These are phyloP conservation scores for Spodoptera littoralis DNA, from an alignment of 2,888 invertebrate species.

Conservation along the genomic window DNA sequence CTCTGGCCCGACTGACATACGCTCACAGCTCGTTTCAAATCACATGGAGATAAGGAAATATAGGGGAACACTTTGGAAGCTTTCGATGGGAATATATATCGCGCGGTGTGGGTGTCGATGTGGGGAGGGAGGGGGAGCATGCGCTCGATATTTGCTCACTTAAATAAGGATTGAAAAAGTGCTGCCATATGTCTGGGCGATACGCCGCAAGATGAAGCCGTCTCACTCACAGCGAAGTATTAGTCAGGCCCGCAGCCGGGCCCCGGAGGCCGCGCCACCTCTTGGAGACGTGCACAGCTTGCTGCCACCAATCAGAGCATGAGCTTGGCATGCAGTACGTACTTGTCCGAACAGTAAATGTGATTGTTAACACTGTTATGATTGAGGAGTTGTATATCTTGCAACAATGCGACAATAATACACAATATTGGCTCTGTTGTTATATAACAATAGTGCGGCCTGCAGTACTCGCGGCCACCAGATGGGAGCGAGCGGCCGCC, in stretches of 20 bases:
- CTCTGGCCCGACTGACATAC: too few species aligned
- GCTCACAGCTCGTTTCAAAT: slow-evolving; percentile 13
- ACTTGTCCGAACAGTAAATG: too few species aligned
- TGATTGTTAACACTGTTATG: too few species aligned
- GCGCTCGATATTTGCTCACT: slow-evolving; percentile 47
- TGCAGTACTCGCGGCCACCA: too few species aligned
- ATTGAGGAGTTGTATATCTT: too few species aligned
- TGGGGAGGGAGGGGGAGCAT: background rate
- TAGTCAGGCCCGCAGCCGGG: slow-evolving; percentile 8
- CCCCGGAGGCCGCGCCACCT: background rate
- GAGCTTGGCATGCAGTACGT: too few species aligned
- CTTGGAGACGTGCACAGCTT: too few species aligned
- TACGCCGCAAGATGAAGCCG: slow-evolving; percentile 12
- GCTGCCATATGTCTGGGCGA: slow-evolving; percentile 42
- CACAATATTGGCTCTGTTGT: too few species aligned
- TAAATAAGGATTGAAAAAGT: slow-evolving; percentile 55
- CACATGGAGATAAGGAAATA: slow-evolving; percentile 31
- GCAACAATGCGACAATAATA: too few species aligned
- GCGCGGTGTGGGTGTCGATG: background rate
- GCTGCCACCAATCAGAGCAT: too few species aligned
- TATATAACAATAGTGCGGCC: too few species aligned
- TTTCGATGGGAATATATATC: slow-evolving; percentile 26
- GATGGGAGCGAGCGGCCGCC: too few species aligned
- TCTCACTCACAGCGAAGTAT: slow-evolving; percentile 14
- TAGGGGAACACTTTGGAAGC: slow-evolving; percentile 28